These are phyloP conservation scores for Leucophenga montana DNA, from an alignment of 2,888 invertebrate genomes.

Conservation along the genomic window DNA sequence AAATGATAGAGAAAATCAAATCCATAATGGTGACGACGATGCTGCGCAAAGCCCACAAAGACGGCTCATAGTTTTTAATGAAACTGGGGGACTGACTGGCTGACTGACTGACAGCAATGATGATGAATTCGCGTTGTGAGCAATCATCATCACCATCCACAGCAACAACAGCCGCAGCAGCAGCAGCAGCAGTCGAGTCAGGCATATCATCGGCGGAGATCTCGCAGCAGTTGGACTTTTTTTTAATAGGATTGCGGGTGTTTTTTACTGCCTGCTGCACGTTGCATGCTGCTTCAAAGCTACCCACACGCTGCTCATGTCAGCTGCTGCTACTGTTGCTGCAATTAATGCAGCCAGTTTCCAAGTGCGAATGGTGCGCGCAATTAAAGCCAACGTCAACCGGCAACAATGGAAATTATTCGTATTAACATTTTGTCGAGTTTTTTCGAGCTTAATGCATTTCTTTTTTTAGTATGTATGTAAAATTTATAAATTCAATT, in stretches of 20 bases:
- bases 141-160: constrained; percentile 21
- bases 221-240: background rate
- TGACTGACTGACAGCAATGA: background rate
- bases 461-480: background rate
- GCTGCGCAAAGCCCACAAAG: background rate
- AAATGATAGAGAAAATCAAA: background rate
- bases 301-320: background rate
- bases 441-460: background rate
- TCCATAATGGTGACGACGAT: background rate
- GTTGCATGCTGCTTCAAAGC: background rate
- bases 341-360: constrained; percentile 20
- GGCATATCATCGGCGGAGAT: constrained; percentile 25
- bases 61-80: background rate
- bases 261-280: constrained; percentile 11
- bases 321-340: constrained; percentile 38
- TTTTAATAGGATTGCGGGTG: constrained; percentile 17
- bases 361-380: too few relatives aligned
- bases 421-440: background rate
- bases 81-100: background rate
- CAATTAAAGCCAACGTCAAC: background rate
- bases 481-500: constrained; percentile 17
- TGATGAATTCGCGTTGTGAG: constrained; percentile 21
- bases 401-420: background rate
- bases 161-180: too few relatives aligned
- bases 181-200: constrained; percentile 31